A percentile compares a stretch with the other conserved stretches of the same genome.
Conservation (phyloP, 2,888 invertebrate species). For the Sesamia inferens region DNA sequence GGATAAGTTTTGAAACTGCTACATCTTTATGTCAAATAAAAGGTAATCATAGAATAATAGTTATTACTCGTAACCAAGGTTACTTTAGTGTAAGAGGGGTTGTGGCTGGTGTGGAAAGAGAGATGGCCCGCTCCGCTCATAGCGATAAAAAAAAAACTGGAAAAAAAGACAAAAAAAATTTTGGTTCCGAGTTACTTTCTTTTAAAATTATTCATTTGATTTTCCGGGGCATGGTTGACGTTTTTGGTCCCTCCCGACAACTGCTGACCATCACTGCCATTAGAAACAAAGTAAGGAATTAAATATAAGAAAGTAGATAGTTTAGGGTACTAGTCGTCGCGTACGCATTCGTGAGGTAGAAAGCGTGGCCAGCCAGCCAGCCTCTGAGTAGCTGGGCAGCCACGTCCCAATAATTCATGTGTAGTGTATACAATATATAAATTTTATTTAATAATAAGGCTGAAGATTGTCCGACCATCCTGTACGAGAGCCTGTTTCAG, state of each 20-base stretch:
- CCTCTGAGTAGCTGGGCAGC: constrained; percentile 40
- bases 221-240: constrained; percentile 79
- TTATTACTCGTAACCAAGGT: constrained; percentile 58
- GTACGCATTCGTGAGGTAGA: constrained; percentile 46
- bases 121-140: constrained; percentile 61
- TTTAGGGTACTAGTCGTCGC: constrained; percentile 67
- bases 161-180: constrained; percentile 60
- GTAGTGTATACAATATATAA: constrained; percentile 35
- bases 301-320: constrained; percentile 71
- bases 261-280: constrained; percentile 88
- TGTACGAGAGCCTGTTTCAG: constrained; percentile 83
- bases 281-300: constrained; percentile 78
- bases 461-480: constrained; percentile 53
- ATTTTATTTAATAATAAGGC: constrained; percentile 51
- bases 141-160: constrained; percentile 57
- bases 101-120: constrained; percentile 43
- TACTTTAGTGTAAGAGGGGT: constrained; percentile 67
- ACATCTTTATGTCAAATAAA: constrained; percentile 61
- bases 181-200: constrained; percentile 75
- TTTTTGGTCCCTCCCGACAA: constrained; percentile 81
- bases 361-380: constrained; percentile 24
- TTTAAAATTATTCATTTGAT: constrained; percentile 68
- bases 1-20: constrained; percentile 59
- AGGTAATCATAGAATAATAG: constrained; percentile 64
- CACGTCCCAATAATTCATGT: constrained; percentile 28